Percentiles rank a stretch among this genome's conserved stretches.
phyloP scores from a whole-genome alignment of 64 coral and sea anemone genomes.

The Stylophora pistillata region DNA sequence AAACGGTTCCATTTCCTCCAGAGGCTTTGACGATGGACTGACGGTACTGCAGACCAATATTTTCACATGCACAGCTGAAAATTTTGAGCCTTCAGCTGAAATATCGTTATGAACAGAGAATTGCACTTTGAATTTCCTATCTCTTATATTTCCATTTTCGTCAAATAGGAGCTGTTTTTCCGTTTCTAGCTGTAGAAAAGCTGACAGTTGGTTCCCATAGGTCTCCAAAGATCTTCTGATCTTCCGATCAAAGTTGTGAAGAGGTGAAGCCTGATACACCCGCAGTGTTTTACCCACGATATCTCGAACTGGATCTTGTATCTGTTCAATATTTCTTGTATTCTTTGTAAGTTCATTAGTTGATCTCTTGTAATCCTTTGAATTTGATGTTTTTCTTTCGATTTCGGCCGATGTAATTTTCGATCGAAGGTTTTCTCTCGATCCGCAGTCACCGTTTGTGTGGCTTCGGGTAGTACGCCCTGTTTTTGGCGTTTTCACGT shows the following conservation, averaged over 20 bases:
- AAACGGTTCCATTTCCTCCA: not conserved
- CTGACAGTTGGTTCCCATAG: slow-evolving; percentile 49
- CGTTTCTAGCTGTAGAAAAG: slow-evolving; percentile 49
- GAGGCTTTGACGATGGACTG: not conserved
- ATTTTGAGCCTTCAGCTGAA: slow-evolving; percentile 51
- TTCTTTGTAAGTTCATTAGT: not conserved
- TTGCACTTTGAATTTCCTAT: slow-evolving; percentile 47
- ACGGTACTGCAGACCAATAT: slow-evolving; percentile 31
- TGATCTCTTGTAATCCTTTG: not conserved
- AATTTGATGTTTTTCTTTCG: not conserved
- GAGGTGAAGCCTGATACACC: slow-evolving; percentile 56
- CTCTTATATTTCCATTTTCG: slow-evolving; percentile 36
- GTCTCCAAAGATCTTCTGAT: slow-evolving; percentile 36
- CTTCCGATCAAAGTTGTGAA: slow-evolving; percentile 63
- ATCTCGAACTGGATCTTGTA: slow-evolving; percentile 20
- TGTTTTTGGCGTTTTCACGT: slow-evolving; percentile 72
- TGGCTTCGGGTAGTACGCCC: slow-evolving; percentile 50
- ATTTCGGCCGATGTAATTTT: not conserved
- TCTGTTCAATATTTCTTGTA: not conserved
- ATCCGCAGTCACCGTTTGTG: slow-evolving; percentile 5
- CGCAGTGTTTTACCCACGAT: slow-evolving; percentile 82
- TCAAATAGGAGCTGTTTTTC: slow-evolving; percentile 30
- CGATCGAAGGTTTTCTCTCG: slow-evolving; percentile 2
- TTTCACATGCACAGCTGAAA: slow-evolving; percentile 60
- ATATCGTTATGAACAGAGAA: slow-evolving; percentile 54